Evolutionary conservation across 2,113 vertebrate genomes (phyloP).

Genomic region (Brachypodius melanocephalos): DNA sequence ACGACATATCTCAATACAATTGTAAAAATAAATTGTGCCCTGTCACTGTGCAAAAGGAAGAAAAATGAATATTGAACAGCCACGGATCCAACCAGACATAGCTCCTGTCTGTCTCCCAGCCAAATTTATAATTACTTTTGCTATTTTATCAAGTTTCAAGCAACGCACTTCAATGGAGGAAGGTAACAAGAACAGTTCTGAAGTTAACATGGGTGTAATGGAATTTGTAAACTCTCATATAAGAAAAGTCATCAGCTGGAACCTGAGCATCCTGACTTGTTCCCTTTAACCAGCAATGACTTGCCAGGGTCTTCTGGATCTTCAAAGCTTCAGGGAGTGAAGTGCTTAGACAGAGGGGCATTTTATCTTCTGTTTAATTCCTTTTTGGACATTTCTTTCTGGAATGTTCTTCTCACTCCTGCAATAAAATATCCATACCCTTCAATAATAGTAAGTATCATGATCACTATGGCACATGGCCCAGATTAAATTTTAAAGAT

Average conservation of each 20-base stretch:
- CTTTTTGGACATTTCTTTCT: background rate
- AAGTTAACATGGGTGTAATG: background rate
- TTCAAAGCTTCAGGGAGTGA: background rate
- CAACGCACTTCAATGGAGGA: background rate
- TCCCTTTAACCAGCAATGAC: background rate
- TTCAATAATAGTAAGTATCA: background rate
- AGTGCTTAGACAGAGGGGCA: background rate
- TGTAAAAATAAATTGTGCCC: constrained; percentile 1
- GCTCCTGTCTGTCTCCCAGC: background rate
- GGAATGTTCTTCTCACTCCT: background rate
- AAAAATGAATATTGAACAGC: constrained; percentile 36
- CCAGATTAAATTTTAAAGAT: background rate
- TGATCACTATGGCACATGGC: background rate
- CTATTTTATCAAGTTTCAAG: constrained; percentile 26
- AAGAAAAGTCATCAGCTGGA: constrained; percentile 12
- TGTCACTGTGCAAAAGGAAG: background rate
- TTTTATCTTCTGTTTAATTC: background rate
- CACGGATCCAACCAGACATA: background rate
- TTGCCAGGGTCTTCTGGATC: background rate
- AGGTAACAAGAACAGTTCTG: background rate
- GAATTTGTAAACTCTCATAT: background rate
- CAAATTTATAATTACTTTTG: constrained; percentile 52
- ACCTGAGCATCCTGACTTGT: background rate
- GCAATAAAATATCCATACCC: background rate
- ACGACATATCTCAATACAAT: background rate